Evolutionary conservation across 2,888 invertebrate species (phyloP), one percentile per base, ranked within the genome.

Genomic region (Euspilapteryx auroguttella): DNA sequence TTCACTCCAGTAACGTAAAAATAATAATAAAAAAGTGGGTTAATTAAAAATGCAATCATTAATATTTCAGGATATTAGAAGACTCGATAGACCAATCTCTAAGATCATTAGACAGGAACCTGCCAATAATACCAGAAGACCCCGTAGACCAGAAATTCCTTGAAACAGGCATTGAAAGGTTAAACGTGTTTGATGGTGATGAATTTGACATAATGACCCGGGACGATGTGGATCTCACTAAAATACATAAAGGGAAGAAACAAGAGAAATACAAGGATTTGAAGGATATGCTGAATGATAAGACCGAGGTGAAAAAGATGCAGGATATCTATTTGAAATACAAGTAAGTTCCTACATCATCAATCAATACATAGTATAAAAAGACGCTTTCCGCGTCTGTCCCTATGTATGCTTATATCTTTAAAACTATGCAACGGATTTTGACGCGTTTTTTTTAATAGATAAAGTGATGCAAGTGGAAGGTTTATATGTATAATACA

Each of bases 11-110:
- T n/a, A n/a, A n/a, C n/a, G n/a, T n/a, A n/a, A n/a, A n/a, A n/a
- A n/a, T n/a, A n/a, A n/a, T n/a, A n/a, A n/a, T n/a, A n/a, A n/a
- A n/a, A n/a, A n/a, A n/a, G n/a, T n/a, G n/a, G n/a, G n/a, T n/a
- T n/a, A n/a, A n/a, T n/a, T n/a, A n/a, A n/a, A n/a, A n/a, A n/a
- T n/a, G n/a, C n/a, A n/a, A n/a, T n/a, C n/a, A n/a, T n/a, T n/a
- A n/a, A n/a, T n/a, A n/a, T n/a, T n/a, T n/a, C 17, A 88, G 89
- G 25, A 73, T 95, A 33, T 59, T 96, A 27, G 94, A 94, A 57
- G 83, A 84, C 39, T 82, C 78, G 39, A 46, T 77, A 30, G 69
- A 55, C 4, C 50, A 55, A 14, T 36, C 51, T n/a, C 46, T 75
- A 29, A 54, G 45, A 55, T 55, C 36, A 1, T 9, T 76, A 29